Evolutionary conservation across 2,113 vertebrate species (phyloP), one percentile per base, ranked within the genome.

Genomic region (Chunga burmeisteri): DNA sequence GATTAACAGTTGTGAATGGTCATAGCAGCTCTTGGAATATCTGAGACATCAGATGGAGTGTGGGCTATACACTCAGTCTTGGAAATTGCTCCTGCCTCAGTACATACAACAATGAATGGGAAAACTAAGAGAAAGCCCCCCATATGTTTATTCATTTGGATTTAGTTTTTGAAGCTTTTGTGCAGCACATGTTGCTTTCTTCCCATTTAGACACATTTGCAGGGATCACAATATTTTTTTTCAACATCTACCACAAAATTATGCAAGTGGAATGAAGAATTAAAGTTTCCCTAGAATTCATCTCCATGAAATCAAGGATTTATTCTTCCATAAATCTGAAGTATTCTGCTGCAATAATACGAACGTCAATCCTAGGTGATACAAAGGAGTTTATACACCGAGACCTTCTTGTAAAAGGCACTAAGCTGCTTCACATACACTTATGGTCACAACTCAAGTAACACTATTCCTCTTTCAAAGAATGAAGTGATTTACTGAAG

Each of bases 1-100:
- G 56, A 95, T 88, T 95, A 92, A 87, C 50, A 96, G 84, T 61
- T 92, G 40, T 82, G 73, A 91, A 96, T 89, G 74, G 81, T 65
- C 68, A 86, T 84, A 84, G 86, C 38, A 44, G 85, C 67, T 96
- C 74, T 49, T 83, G 92, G 90, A 58, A 83, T 40, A 77, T 89
- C 34, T 74, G n/a, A 87, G 88, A 77, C 82, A 81, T 88, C 46
- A 85, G 86, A 95, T 44, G 38, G 46, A 88, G 44, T 46, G 56
- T 10, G n/a, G 32, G 72, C 67, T 61, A 74, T 55, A 70, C 86
- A 30, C 46, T 36, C 10, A 3, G 73, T 22, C 92, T 79, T 65
- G 86, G 78, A 85, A 96, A 96, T 77, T 46, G 77, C 20, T 95
- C 52, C 66, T 66, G 80, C 50, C 83, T 65, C 79, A 88, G 40